Evolutionary conservation across 2,797 vertebrate genomes (phyloP).

Genomic region (Selene dorsalis): DNA sequence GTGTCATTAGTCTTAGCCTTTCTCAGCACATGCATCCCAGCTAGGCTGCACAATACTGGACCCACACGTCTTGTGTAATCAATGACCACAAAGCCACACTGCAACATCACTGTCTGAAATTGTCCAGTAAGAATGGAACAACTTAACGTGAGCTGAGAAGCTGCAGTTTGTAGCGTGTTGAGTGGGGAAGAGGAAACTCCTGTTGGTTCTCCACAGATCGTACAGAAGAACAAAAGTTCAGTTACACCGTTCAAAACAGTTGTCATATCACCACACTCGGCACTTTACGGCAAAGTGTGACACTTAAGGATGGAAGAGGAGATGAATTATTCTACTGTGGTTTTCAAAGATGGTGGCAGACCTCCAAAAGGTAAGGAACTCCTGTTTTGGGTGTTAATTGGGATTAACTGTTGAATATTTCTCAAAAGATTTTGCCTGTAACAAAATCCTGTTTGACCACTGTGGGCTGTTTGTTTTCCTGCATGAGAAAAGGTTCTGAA

Average conservation of each 20-base stretch:
- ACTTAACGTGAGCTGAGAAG: background rate
- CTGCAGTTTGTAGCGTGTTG: background rate
- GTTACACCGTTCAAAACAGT: background rate
- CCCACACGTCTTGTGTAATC: background rate
- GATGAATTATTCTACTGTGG: constrained; percentile 37
- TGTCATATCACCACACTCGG: too few relatives aligned
- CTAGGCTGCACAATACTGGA: background rate
- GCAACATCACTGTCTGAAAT: background rate
- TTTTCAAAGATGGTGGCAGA: constrained; percentile 8
- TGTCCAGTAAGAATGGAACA: too few relatives aligned
- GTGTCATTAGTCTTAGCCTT: too few relatives aligned
- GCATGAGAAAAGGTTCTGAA: background rate
- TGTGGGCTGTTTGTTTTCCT: background rate
- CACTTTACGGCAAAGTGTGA: rapidly evolving
- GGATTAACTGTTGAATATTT: background rate
- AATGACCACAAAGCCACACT: background rate
- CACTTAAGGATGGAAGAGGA: constrained; percentile 53
- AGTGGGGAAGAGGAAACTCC: constrained; percentile 24
- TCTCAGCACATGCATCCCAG: too few relatives aligned
- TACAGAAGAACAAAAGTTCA: background rate
- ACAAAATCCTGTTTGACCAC: background rate
- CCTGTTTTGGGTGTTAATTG: background rate
- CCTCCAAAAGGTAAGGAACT: constrained; percentile 30
- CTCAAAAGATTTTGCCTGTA: background rate
- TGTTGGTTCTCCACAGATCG: background rate